A percentile compares a stretch with the other conserved stretches of the same genome.
phyloP scores from a whole-genome alignment of 2,797 vertebrate genomes.

The Adelosebastes latens region DNA sequence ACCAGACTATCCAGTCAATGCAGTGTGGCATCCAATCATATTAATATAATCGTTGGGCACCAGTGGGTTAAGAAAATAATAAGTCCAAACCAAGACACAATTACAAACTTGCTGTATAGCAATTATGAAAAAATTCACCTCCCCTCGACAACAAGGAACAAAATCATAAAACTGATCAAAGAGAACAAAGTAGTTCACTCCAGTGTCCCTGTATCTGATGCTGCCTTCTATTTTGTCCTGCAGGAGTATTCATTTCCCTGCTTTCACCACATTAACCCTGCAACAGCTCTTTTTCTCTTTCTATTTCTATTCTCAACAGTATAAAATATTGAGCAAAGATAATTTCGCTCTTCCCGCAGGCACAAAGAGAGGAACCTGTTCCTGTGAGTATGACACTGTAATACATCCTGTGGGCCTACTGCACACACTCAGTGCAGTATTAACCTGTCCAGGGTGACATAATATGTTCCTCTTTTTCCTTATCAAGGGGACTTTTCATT shows the following conservation, averaged over 20 bases:
- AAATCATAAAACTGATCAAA: too few relatives aligned
- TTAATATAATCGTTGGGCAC: too few relatives aligned
- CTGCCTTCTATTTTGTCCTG: neutral
- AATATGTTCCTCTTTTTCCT: neutral
- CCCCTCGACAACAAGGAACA: too few relatives aligned
- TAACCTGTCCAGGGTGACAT: neutral
- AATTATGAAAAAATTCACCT: too few relatives aligned
- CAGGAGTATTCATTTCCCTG: neutral
- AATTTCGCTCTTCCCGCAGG: neutral
- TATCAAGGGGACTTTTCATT: constrained; percentile 23
- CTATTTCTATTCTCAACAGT: neutral
- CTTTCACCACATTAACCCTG: neutral
- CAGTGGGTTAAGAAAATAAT: too few relatives aligned
- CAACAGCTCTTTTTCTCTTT: neutral
- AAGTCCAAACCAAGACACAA: too few relatives aligned
- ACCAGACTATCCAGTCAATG: neutral
- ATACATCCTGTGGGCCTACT: neutral
- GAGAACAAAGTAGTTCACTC: too few relatives aligned
- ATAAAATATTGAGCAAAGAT: neutral
- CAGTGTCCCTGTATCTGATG: too few relatives aligned
- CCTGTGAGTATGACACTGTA: neutral
- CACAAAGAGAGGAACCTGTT: neutral
- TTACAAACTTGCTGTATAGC: too few relatives aligned
- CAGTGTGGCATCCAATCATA: constrained; percentile 1
- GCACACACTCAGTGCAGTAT: constrained; percentile 1